Evolutionary conservation across 1,140 invertebrate genomes (phyloP), one percentile per base, ranked within the genome.

Genomic region (Bombus balteatus): DNA sequence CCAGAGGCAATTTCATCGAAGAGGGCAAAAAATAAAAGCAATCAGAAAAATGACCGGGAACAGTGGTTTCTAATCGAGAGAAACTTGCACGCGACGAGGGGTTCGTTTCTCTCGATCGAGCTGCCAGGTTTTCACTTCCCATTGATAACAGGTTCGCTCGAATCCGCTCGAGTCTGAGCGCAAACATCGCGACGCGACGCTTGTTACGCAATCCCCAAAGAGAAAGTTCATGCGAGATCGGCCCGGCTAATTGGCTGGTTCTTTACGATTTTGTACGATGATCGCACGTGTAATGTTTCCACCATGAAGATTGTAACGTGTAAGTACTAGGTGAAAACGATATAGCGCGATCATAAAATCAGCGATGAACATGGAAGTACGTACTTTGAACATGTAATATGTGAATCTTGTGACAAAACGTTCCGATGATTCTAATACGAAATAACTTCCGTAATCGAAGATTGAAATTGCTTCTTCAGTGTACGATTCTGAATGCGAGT

Each of bases 151-250:
- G 41, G 34, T 62, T 32, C 28, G 37, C 62, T 47, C 57, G 77
- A 32, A 28, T 41, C 47, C 37, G n/a, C 62, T 47, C 57, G 77
- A 32, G 28, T 28, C 47, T 53, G 47, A 53, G 47, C 47, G 47
- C 47, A 53, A 53, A 53, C 47, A 53, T 53, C 47, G 47, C 47
- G 47, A 53, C 57, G 59, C n/a, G 3, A n/a, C 18, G 43, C 25
- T 22, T 25, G 68, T 85, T 85, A 34, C 77, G 68, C 77, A 80
- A 85, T 80, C 13, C 0, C 18, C 5, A 18, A 32, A 62, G 83
- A 85, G 83, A 85, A 85, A 85, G 83, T 80, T 39, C 41, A 25
- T 41, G 53, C 68, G 68, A 72, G 83, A 73, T 80, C 39, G 37
- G 65, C 6, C 25, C 3, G 47, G 32, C 15, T 72, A 79, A 84